Percentiles rank a stretch among this genome's conserved stretches.
These are phyloP conservation scores for Phylloscopus collybita DNA, from an alignment of 2,797 vertebrate species.

Conservation along the genomic window DNA sequence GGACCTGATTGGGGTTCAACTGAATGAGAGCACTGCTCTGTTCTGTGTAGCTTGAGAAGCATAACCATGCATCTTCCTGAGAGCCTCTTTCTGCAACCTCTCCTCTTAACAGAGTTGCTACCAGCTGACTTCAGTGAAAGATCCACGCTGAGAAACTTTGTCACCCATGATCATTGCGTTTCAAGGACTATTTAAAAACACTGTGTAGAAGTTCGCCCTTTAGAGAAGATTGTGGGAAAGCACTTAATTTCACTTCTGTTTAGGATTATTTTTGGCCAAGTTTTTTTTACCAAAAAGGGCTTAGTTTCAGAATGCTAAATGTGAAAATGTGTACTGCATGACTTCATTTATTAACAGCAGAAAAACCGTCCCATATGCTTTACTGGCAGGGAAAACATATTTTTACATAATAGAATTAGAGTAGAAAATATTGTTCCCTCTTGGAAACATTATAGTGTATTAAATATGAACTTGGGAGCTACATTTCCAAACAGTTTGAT, in stretches of 20 bases:
- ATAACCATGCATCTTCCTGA: not conserved
- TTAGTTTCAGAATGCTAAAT: conserved; percentile 59
- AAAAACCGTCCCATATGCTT: conserved; percentile 67
- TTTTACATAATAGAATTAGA: conserved; percentile 72
- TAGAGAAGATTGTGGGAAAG: conserved; percentile 35
- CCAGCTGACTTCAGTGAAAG: not conserved
- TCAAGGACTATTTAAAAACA: conserved; percentile 18
- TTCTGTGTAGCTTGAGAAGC: not conserved
- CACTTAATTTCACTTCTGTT: conserved; percentile 59
- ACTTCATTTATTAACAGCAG: conserved; percentile 64
- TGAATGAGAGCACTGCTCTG: not conserved
- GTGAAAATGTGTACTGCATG: conserved; percentile 64
- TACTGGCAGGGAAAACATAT: conserved; percentile 59
- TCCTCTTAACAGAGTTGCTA: not conserved
- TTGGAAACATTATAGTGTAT: conserved; percentile 48
- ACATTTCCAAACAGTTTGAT: conserved; percentile 47
- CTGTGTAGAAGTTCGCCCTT: conserved; percentile 11
- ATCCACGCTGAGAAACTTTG: not conserved
- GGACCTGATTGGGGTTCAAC: not conserved
- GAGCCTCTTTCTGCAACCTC: not conserved
- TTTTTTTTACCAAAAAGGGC: conserved; percentile 69
- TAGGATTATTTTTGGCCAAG: conserved; percentile 43
- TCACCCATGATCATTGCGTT: not conserved
- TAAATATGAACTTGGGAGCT: conserved; percentile 60
- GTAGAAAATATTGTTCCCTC: conserved; percentile 71